Evolutionary conservation across 2,797 vertebrate species (phyloP), one percentile per base, ranked within the genome.

Genomic region (Limnodromus scolopaceus): DNA sequence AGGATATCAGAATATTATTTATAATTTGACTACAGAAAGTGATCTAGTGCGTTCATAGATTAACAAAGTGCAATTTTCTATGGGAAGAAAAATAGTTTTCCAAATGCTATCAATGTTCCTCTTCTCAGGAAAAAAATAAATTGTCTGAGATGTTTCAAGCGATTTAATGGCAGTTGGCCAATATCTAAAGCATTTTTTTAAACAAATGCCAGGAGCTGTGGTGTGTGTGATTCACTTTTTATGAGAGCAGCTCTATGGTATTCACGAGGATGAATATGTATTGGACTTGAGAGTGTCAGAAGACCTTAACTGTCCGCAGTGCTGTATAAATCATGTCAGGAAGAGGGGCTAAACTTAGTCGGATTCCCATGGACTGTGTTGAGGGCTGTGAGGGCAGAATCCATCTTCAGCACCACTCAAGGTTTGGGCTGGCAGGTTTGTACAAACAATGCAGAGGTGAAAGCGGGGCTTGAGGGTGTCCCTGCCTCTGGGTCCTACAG

Each of bases 161-260:
- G 81, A 77, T 57, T 72, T 61, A 89, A n/a, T 94, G 91, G 92
- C 60, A 89, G 93, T 85, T 70, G 79, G 48, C 80, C 85, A 78
- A 46, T 30, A 39, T 87, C 92, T 75, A 63, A 74, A 94, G 79
- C 82, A n/a, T 32, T 39, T 70, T 55, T 91, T 85, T n/a, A 84
- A 36, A 38, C 38, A 69, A 89, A 41, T 74, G 49, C 64, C 32
- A 89, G 63, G 23, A 95, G 34, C 43, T 30, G 36, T n/a, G 43
- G 34, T 11, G 25, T 41, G 74, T 13, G 2, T 25, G 36, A 53
- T 76, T 87, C 46, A 24, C 54, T 39, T 82, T 65, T 48, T 74
- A 43, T 64, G 39, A 43, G n/a, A 49, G 36, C 34, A 81, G 75
- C 55, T 70, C 49, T 49, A 46, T 63, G 63, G 51, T 38, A 54